Conservation (phyloP, 2,113 vertebrate species). For the Corapipo altera region DNA sequence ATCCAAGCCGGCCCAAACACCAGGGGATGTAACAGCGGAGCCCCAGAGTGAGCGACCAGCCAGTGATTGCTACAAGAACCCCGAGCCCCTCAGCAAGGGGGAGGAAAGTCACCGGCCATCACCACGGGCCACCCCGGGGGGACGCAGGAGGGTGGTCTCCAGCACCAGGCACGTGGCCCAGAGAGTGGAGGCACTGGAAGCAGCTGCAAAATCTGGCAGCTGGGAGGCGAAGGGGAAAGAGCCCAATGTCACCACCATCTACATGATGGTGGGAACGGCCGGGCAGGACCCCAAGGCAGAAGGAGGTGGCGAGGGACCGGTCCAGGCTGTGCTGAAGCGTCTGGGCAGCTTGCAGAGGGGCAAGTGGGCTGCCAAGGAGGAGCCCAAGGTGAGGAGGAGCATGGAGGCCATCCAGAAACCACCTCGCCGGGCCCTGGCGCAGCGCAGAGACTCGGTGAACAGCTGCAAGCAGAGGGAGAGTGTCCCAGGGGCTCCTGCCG, state of each 20-base stretch:
- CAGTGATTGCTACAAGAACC: constrained; percentile 29
- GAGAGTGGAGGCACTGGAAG: constrained; percentile 64
- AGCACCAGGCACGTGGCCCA: constrained; percentile 75
- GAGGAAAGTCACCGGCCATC: constrained; percentile 22
- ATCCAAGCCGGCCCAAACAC: constrained; percentile 69
- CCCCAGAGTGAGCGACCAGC: not conserved
- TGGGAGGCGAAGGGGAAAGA: constrained; percentile 21
- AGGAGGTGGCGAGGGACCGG: constrained; percentile 68
- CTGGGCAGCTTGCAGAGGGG: constrained; percentile 87
- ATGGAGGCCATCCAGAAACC: constrained; percentile 80
- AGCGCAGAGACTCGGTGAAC: constrained; percentile 54
- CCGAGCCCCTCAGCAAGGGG: not conserved
- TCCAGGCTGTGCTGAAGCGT: constrained; percentile 83
- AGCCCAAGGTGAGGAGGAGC: constrained; percentile 63
- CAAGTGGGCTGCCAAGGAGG: constrained; percentile 55
- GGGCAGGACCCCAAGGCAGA: constrained; percentile 28
- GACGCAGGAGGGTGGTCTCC: constrained; percentile 64
- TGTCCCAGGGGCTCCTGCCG: constrained; percentile 23
- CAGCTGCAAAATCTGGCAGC: not conserved
- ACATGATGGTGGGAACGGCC: constrained; percentile 83
- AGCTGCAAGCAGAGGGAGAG: constrained; percentile 41
- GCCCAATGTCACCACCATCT: constrained; percentile 82
- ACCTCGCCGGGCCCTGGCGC: constrained; percentile 76
- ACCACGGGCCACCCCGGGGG: constrained; percentile 39
- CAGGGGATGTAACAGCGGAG: constrained; percentile 14